Conservation (phyloP, 2,113 vertebrate genomes). For the Ursus arctos region DNA sequence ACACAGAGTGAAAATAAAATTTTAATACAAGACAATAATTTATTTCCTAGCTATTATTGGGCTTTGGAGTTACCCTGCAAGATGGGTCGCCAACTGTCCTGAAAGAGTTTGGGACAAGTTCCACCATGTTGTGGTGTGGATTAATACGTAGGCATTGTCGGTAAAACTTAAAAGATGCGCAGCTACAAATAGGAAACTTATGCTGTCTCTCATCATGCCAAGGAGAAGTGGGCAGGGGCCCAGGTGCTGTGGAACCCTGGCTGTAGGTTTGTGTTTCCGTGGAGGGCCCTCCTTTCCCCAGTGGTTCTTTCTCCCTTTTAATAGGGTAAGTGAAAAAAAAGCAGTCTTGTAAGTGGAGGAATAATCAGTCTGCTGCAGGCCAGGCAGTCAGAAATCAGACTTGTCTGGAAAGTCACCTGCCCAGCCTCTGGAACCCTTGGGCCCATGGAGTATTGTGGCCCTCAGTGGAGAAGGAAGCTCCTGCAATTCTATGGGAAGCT, state of each 20-base stretch:
- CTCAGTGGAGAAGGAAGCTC: neutral
- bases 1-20: neutral
- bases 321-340: neutral
- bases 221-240: neutral
- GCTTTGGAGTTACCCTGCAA: neutral
- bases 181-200: neutral
- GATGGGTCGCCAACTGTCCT: neutral
- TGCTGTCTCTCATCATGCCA: neutral
- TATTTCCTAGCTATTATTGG: neutral
- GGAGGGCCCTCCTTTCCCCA: neutral
- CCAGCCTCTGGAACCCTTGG: neutral
- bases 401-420: neutral
- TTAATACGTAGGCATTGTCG: neutral
- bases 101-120: slow-evolving; percentile 36
- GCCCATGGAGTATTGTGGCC: neutral
- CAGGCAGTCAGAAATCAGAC: neutral
- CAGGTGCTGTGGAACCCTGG: neutral
- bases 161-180: neutral
- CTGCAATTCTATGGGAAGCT: neutral
- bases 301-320: neutral
- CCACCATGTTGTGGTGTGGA: neutral
- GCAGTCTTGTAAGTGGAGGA: neutral
- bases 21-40: neutral
- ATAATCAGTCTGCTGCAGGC: neutral
- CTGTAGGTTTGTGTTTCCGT: neutral